A percentile compares a stretch with the other conserved stretches of the same genome.
Conservation (phyloP, 2,113 vertebrate species). For the Hippocampus comes region DNA sequence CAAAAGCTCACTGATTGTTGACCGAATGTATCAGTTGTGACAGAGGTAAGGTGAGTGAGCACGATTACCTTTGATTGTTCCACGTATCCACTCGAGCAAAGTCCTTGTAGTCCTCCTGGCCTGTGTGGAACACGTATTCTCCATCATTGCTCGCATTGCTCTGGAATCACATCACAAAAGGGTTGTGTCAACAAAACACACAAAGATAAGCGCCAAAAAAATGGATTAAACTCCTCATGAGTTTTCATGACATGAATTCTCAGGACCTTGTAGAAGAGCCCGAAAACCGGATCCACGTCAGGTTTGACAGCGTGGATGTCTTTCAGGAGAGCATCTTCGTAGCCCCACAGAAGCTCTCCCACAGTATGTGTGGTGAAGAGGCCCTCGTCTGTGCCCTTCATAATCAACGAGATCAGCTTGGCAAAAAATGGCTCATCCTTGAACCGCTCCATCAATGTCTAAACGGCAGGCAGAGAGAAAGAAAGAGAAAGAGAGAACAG, state of each 20-base stretch:
- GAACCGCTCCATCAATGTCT: constrained; percentile 81
- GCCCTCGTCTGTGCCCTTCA: constrained; percentile 58
- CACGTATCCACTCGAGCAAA: constrained; percentile 87
- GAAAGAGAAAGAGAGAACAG: neutral
- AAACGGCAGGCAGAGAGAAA: neutral
- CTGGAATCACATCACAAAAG: constrained; percentile 58
- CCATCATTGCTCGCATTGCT: constrained; percentile 87
- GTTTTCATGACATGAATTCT: neutral
- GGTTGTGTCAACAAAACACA: neutral
- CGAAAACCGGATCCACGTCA: constrained; percentile 75
- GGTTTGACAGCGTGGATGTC: constrained; percentile 44
- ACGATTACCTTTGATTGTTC: constrained; percentile 81
- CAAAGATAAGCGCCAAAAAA: neutral
- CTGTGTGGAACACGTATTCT: constrained; percentile 86
- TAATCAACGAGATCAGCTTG: constrained; percentile 54
- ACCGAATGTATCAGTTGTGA: neutral
- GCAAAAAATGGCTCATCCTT: rapidly evolving
- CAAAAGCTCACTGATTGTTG: constrained; percentile 3
- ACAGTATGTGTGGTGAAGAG: constrained; percentile 78
- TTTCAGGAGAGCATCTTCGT: constrained; percentile 77
- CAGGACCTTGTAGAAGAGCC: constrained; percentile 85
- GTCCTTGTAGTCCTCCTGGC: constrained; percentile 80
- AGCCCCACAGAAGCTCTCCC: constrained; percentile 66
- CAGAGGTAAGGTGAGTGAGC: neutral
- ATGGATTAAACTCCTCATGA: neutral